Conservation (phyloP, 2,797 vertebrate species). For the Poeciliopsis paucimaculata region DNA sequence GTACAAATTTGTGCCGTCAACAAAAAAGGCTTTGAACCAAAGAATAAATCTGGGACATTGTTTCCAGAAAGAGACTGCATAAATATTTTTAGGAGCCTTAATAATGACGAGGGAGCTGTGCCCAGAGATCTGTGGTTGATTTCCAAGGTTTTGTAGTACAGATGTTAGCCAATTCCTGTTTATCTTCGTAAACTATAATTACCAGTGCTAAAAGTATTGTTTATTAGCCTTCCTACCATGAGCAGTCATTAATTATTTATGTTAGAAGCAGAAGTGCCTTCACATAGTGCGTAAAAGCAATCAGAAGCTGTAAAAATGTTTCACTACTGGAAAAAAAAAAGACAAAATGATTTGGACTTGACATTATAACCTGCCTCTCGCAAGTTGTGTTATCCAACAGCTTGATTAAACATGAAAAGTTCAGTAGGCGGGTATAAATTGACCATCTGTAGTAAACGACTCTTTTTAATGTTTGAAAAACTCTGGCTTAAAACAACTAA, state of each 20-base stretch:
- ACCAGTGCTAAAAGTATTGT: neutral
- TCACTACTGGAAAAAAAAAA: neutral
- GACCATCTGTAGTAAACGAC: neutral
- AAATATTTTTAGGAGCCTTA: neutral
- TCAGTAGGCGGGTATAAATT: neutral
- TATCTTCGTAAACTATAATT: neutral
- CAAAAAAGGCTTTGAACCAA: conserved; percentile 1
- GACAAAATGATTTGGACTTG: neutral
- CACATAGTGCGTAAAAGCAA: neutral
- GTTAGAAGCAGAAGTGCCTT: neutral
- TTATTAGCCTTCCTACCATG: neutral
- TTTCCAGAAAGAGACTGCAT: neutral
- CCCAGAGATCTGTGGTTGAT: neutral
- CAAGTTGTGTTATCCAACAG: neutral
- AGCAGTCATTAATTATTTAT: neutral
- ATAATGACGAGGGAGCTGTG: neutral
- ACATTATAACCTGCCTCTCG: too few relatives aligned
- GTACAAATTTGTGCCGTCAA: neutral
- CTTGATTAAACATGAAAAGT: neutral
- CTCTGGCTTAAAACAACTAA: neutral
- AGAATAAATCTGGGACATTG: neutral
- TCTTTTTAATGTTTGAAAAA: neutral
- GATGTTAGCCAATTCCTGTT: neutral
- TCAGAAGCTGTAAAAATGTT: neutral
- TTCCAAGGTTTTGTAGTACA: neutral